phyloP scores from a whole-genome alignment of 2,888 invertebrate species.

The Drosophila mettleri region DNA sequence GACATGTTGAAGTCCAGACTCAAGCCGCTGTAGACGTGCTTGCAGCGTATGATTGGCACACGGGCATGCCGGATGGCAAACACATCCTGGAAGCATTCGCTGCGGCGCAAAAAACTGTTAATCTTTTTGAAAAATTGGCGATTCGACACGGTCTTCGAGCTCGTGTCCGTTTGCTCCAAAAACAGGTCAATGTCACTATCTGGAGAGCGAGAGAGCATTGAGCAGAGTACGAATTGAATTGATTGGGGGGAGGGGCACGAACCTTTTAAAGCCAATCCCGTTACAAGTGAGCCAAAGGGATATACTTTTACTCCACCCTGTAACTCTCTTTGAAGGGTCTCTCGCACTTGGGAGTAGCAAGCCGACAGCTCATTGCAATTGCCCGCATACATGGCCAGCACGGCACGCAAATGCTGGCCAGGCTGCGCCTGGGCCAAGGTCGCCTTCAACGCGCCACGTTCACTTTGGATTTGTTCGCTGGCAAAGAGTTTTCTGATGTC shows the following conservation, averaged over 20 bases:
- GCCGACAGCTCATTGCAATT: slow-evolving; percentile 55
- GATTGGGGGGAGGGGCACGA: no score
- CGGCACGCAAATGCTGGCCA: slow-evolving; percentile 56
- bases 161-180: slow-evolving; percentile 78
- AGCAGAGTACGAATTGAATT: no score
- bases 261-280: slow-evolving; percentile 88
- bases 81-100: slow-evolving; percentile 86
- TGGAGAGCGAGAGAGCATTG: slow-evolving; percentile 25
- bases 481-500: slow-evolving; percentile 51
- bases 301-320: slow-evolving; percentile 79
- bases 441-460: slow-evolving; percentile 50
- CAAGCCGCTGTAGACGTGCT: slow-evolving; percentile 87
- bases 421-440: slow-evolving; percentile 41
- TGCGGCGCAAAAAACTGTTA: slow-evolving; percentile 84
- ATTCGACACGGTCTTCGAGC: slow-evolving; percentile 26
- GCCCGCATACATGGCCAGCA: slow-evolving; percentile 64
- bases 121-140: slow-evolving; percentile 82
- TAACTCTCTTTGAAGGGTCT: slow-evolving; percentile 72
- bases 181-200: slow-evolving; percentile 91
- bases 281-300: slow-evolving; percentile 91
- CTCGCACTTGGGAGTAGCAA: slow-evolving; percentile 65
- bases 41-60: slow-evolving; percentile 92
- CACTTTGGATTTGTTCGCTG: slow-evolving; percentile 56
- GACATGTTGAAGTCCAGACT: slow-evolving; percentile 91
- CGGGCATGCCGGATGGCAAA: slow-evolving; percentile 89